A percentile compares a stretch with the other conserved stretches of the same genome.
Evolutionary conservation across 2,797 vertebrate genomes (phyloP).

Genomic region (Cheracebus regulus): DNA sequence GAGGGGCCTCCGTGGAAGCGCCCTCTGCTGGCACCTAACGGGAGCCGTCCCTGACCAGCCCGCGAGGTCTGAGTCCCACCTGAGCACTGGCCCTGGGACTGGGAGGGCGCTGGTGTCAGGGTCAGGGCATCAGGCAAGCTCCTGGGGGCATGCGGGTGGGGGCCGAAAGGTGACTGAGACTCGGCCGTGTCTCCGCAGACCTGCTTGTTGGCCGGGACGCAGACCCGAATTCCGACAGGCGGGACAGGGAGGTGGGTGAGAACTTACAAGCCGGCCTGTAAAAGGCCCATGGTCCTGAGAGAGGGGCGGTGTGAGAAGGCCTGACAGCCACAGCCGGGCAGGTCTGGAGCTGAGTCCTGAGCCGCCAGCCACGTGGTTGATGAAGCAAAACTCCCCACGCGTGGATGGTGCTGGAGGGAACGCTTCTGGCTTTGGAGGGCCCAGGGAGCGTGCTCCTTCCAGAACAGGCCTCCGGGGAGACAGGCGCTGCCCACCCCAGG

Average conservation of each 20-base stretch:
- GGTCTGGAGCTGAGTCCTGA: neutral
- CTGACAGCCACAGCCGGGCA: neutral
- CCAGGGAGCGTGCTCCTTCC: neutral
- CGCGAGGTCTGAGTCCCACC: neutral
- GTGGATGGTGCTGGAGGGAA: neutral
- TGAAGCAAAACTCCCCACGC: neutral
- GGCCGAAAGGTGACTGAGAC: neutral
- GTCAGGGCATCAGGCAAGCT: too few species aligned
- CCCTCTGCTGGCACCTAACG: conserved; percentile 38
- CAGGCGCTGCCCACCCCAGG: neutral
- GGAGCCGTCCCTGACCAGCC: neutral
- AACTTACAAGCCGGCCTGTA: neutral
- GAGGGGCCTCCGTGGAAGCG: neutral
- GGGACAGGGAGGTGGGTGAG: neutral
- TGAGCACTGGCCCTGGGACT: neutral
- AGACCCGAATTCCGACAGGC: neutral
- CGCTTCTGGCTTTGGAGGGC: neutral
- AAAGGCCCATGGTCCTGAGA: neutral
- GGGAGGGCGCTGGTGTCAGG: rapidly evolving
- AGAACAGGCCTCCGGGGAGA: neutral
- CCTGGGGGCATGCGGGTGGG: neutral
- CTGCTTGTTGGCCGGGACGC: too few species aligned
- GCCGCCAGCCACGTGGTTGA: too few species aligned
- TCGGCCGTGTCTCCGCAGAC: neutral
- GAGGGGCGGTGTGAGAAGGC: neutral